Conservation (phyloP, 2,888 invertebrate genomes). For the Drosophila fungiperda region DNA sequence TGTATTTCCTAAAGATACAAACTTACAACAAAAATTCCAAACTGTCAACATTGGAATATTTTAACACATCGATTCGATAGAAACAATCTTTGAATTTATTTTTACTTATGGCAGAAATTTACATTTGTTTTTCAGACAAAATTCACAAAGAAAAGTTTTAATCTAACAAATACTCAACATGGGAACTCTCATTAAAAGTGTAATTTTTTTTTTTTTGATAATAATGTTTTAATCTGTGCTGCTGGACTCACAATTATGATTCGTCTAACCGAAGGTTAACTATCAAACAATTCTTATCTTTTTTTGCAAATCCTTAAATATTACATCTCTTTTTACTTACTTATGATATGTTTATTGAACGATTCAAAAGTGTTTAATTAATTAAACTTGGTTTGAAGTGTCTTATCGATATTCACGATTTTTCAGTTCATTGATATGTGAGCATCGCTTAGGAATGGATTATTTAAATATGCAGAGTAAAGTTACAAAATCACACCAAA, state of each 20-base stretch:
- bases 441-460: background rate
- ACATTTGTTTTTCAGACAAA: background rate
- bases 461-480: background rate
- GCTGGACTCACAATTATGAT: background rate
- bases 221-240: background rate
- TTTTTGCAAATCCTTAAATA: background rate
- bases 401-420: background rate
- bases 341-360: background rate
- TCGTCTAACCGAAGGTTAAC: background rate
- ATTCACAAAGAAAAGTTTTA: background rate
- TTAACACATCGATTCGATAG: background rate
- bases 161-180: background rate
- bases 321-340: background rate
- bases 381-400: background rate
- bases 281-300: background rate
- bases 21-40: background rate
- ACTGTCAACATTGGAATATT: background rate
- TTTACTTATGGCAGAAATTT: background rate
- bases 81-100: background rate
- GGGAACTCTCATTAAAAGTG: background rate
- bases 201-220: background rate
- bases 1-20: background rate
- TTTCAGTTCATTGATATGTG: background rate
- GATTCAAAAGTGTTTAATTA: background rate
- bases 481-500: background rate